phyloP scores from a whole-genome alignment of 2,888 invertebrate genomes.

The Campoplex nolae region DNA sequence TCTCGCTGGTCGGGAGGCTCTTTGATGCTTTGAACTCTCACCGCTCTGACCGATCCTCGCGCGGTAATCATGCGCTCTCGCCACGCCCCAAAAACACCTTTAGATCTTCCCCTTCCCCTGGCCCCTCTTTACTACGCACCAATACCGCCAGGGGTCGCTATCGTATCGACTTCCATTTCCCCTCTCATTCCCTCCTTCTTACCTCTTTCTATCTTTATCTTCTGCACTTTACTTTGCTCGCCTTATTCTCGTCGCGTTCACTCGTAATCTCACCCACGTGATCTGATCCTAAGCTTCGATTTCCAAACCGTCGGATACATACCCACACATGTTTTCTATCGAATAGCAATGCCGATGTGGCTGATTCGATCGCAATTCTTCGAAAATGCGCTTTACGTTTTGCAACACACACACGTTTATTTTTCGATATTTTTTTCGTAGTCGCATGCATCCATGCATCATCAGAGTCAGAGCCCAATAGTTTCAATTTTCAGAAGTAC shows the following conservation, averaged over 20 bases:
- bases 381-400: conserved; percentile 46
- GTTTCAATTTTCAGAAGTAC: background rate
- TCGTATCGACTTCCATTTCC: conserved; percentile 45
- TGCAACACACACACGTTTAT: background rate
- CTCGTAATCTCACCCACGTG: conserved; percentile 74
- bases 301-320: conserved; percentile 67
- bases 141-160: conserved; percentile 46
- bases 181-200: conserved; percentile 18
- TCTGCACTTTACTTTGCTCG: conserved; percentile 65
- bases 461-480: background rate
- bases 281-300: conserved; percentile 79
- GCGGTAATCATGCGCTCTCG: conserved; percentile 83
- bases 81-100: conserved; percentile 85
- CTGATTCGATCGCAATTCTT: conserved; percentile 68
- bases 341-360: conserved; percentile 61
- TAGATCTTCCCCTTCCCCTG: conserved; percentile 68
- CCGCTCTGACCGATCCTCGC: conserved; percentile 84
- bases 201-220: background rate
- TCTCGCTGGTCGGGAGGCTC: conserved; percentile 82
- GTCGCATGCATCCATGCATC: background rate
- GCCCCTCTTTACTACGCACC: conserved; percentile 23
- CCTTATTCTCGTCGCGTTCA: conserved; percentile 24
- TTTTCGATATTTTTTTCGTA: conserved; percentile 16
- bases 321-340: conserved; percentile 50
- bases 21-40: conserved; percentile 85